Evolutionary conservation across 1,140 invertebrate species (phyloP), one percentile per base, ranked within the genome.

Genomic region (Heliothis virescens): DNA sequence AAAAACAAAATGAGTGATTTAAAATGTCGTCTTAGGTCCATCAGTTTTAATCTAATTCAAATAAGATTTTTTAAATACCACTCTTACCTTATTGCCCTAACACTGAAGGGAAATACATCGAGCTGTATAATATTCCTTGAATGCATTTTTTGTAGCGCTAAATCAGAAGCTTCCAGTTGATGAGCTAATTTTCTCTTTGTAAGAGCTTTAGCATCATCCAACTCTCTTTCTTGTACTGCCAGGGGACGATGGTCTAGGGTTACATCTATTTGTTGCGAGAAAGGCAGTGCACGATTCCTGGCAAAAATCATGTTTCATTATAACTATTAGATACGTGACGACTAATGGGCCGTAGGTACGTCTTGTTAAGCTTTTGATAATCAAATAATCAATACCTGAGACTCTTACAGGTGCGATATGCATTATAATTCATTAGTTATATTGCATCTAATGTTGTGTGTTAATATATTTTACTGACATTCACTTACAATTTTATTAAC

Each of bases 111-210:
- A 76, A 96, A 95, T 15, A 96, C 95, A 73, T 97, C 96, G 10
- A 97, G 88, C 13, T 96, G 95, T 83, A 96, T 92, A n/a, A 97
- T 95, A 82, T 97, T 97, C 84, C 96, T 95, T 16, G 96, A 92
- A 82, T 96, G 94, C 55, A 98, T 93, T 91, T 98, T 98, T 26
- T 96, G 89, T 18, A 97, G 94, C 12, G 94, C 95, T 9, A 98
- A 87, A 81, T 96, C 95, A 21, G 96, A 97, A 83, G 92, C 92
- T 63, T 93, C 92, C 0, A 95, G 86, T 47, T 93, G 93, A 77
- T 94, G 93, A 0, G 95, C 95, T 10, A 96, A 75, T 87, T 96
- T 96, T 60, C 94, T 92, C 1, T 94, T 92, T 7, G 97, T 96
- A 41, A 96, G 87, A 13, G 96, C 93, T 82, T 96, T 95, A 80